These are phyloP conservation scores for Pavo muticus DNA, from an alignment of 2,113 vertebrate genomes.

Conservation along the genomic window DNA sequence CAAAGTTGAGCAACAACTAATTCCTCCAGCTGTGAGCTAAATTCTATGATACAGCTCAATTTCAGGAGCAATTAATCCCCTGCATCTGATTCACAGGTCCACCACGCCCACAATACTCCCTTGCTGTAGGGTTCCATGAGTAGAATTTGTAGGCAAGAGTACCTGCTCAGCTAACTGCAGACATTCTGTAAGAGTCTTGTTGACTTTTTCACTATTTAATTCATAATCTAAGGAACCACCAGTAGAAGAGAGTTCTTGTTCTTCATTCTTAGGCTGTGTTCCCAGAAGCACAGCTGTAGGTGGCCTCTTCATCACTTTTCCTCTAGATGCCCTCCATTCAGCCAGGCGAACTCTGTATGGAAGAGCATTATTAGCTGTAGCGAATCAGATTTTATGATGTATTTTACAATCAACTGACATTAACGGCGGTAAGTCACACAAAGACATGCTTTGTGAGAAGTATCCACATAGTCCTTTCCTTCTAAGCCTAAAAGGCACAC, in stretches of 20 bases:
- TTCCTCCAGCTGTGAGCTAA: not conserved
- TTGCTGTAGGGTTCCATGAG: not conserved
- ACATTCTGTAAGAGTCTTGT: slow-evolving; percentile 73
- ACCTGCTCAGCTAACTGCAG: slow-evolving; percentile 78
- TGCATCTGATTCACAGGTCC: not conserved
- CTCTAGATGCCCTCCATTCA: slow-evolving; percentile 85
- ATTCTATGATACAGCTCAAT: not conserved
- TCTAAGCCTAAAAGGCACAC: not conserved
- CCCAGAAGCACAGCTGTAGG: not conserved
- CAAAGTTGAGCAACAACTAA: not conserved
- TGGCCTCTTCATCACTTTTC: slow-evolving; percentile 83
- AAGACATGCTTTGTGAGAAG: not conserved
- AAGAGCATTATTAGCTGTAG: slow-evolving; percentile 2
- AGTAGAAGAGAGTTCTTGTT: not conserved
- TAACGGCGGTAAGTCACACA: not conserved
- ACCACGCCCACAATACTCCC: fast-evolving
- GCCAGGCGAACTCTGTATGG: slow-evolving; percentile 81
- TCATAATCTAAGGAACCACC: not conserved
- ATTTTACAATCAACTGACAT: not conserved
- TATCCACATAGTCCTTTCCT: not conserved
- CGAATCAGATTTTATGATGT: not conserved
- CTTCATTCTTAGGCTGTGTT: not conserved
- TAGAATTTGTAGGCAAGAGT: not conserved
- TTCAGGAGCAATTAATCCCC: not conserved
- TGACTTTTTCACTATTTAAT: slow-evolving; percentile 64